Base-by-base conservation (phyloP, 2,113 vertebrate genomes). In the Hiodon alosoides region DNA sequence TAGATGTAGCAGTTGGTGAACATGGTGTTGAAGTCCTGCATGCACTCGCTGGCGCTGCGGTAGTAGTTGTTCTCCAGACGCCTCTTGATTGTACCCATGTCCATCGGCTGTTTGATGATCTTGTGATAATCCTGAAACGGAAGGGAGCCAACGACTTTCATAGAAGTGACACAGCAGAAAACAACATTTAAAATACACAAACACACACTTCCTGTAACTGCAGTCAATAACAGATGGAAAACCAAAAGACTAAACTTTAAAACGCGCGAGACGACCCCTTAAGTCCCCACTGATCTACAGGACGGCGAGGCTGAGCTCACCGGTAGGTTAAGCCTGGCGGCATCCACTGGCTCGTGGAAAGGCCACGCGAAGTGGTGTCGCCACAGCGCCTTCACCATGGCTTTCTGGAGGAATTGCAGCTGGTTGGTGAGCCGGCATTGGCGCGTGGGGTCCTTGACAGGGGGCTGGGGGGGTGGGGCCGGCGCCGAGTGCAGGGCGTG, bases 1-100 rank as follows among this genome's bases (percentile, higher is more conserved):
- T 98, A 98, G 81, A 98, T 96, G 74, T 98, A 98, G 83, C 96
- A 98, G 89, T 98, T 98, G 83, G 95, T 98, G 84, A 98, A 98
- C 96, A 97, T 98, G 55, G 96, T 97, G 86, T 96, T 98, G 81
- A 98, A 98, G 85, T 98, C 96, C 81, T 97, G 95, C 85, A 98
- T 96, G 84, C 96, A 98, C 83, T 98, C 96, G 0, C 93, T 91
- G 0, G 96, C 94, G 5, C 92, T 91, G 87, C 94, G 93, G 7
- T 98, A 98, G 46, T 94, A 98, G 78, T 87, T 93, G 81, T 97
- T 98, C 81, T 98, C 96, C 77, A 98, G 73, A 0, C 96, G 90
- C 7, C 92, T 91, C 76, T 96, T 96, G 82, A 98, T 98, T 2
- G 94, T 96, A 4, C 96, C 96, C 96, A 98, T 97, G 73, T 98